These are phyloP conservation scores for Chrysotoxum bicinctum DNA, from an alignment of 2,888 invertebrate genomes.

Conservation along the genomic window DNA sequence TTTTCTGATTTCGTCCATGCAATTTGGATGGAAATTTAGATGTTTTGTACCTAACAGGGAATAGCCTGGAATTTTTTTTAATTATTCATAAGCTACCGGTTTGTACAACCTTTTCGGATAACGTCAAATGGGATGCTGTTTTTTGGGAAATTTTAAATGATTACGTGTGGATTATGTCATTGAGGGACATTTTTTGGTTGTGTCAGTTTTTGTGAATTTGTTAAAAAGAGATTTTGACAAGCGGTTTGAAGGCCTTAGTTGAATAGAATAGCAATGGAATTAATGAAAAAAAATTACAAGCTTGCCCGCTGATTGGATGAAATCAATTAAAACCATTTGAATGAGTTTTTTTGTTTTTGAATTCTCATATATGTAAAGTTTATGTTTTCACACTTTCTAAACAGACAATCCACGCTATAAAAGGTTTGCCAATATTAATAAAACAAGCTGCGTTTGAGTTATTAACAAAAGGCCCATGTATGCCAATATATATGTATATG, in stretches of 20 bases:
- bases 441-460: too few relatives aligned
- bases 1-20: background rate
- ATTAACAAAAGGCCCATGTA: too few relatives aligned
- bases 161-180: conserved; percentile 29
- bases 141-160: conserved; percentile 24
- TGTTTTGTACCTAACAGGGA: conserved; percentile 16
- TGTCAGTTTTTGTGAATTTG: conserved; percentile 7
- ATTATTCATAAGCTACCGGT: conserved; percentile 20
- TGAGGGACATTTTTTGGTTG: background rate
- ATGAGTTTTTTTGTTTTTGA: background rate
- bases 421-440: too few relatives aligned
- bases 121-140: conserved; percentile 9
- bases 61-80: conserved; percentile 13
- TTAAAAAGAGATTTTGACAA: conserved; percentile 25
- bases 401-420: too few relatives aligned
- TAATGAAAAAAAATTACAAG: conserved; percentile 7
- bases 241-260: conserved; percentile 2
- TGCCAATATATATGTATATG: too few relatives aligned
- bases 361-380: background rate
- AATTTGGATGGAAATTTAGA: conserved; percentile 30
- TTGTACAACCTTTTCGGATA: conserved; percentile 19
- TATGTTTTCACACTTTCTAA: too few relatives aligned
- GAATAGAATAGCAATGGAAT: background rate
- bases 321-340: conserved; percentile 12
- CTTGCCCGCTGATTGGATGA: conserved; percentile 1